Evolutionary conservation across 2,797 vertebrate genomes (phyloP).

Genomic region (Apodemus agrarius): DNA sequence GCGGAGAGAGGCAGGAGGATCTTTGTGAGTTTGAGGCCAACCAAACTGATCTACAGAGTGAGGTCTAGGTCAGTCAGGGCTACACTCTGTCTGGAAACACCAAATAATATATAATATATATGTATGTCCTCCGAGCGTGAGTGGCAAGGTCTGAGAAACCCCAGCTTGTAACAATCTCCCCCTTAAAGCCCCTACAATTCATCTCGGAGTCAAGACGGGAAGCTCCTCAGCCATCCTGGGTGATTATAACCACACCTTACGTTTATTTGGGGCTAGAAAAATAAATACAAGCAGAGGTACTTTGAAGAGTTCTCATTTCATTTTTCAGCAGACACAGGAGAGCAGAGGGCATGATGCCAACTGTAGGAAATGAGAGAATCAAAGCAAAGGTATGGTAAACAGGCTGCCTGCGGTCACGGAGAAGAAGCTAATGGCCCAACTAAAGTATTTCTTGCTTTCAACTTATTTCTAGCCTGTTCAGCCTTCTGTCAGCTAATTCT

Average conservation of each 20-base stretch:
- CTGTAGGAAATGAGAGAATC: background rate
- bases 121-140: background rate
- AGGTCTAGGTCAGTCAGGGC: background rate
- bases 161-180: background rate
- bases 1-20: background rate
- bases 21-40: background rate
- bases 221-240: background rate
- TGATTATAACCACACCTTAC: background rate
- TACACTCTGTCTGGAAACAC: background rate
- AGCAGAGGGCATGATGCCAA: background rate
- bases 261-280: background rate
- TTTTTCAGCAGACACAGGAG: background rate
- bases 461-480: constrained; percentile 46
- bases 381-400: background rate
- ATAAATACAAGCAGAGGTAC: background rate
- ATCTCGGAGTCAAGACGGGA: constrained; percentile 17
- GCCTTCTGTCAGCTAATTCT: constrained; percentile 53
- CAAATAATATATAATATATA: background rate
- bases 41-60: background rate
- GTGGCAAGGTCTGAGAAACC: background rate
- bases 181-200: background rate
- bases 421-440: background rate
- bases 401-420: constrained; percentile 23
- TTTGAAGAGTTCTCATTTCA: background rate
- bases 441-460: constrained; percentile 61